Percentiles rank a stretch among this genome's conserved stretches.
phyloP scores from a whole-genome alignment of 2,113 vertebrate genomes.

The Heteronetta atricapilla region DNA sequence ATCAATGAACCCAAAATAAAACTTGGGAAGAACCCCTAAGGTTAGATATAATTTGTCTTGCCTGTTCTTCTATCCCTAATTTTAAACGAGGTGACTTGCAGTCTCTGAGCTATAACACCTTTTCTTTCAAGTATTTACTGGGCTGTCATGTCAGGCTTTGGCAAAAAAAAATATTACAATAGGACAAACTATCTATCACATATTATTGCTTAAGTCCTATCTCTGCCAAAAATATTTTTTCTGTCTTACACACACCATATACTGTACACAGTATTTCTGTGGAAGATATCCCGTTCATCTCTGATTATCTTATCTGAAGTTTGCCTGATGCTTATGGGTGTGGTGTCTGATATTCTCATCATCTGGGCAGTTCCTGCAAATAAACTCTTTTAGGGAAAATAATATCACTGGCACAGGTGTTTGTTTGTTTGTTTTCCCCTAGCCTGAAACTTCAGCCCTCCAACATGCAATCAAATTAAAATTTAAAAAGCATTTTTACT shows the following conservation, averaged over 20 bases:
- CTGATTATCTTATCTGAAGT: neutral
- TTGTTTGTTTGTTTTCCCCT: neutral
- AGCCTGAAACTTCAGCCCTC: neutral
- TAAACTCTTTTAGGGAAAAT: neutral
- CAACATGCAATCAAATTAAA: neutral
- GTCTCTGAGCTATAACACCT: neutral
- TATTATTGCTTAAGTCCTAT: neutral
- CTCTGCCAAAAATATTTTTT: neutral
- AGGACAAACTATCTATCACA: neutral
- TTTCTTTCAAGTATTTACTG: neutral
- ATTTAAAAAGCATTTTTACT: neutral
- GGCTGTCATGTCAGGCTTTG: neutral
- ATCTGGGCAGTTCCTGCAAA: neutral
- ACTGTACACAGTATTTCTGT: rapidly evolving
- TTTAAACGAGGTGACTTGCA: neutral
- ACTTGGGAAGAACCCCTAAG: neutral
- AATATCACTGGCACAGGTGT: neutral
- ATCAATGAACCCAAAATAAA: neutral
- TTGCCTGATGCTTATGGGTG: neutral
- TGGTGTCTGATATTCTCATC: neutral
- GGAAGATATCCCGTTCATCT: neutral
- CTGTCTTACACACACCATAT: rapidly evolving
- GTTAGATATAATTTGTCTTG: neutral
- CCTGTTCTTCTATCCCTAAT: neutral
- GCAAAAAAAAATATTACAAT: rapidly evolving